Evolutionary conservation across 2,888 invertebrate genomes (phyloP).

Genomic region (Luperina nickerlii): DNA sequence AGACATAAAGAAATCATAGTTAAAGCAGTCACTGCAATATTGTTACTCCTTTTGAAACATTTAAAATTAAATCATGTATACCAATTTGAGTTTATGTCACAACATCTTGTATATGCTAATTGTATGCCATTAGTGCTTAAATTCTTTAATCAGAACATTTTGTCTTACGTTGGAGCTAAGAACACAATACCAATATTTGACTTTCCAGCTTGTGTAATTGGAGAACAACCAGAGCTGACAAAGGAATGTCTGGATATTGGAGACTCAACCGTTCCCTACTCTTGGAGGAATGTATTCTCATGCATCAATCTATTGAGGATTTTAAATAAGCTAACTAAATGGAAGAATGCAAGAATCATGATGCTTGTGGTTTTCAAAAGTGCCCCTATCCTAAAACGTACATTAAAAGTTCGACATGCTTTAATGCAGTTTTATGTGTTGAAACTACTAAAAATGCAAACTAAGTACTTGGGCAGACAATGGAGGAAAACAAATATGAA

Average conservation of each 20-base stretch:
- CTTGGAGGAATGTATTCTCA: conserved; percentile 99
- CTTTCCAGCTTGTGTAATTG: conserved; percentile 98
- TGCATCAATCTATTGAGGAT: conserved; percentile 99
- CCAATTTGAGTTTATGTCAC: conserved; percentile 99
- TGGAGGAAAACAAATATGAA: conserved; percentile 99
- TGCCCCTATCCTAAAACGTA: conserved; percentile 98
- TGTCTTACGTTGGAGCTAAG: conserved; percentile 98
- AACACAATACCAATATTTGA: conserved; percentile 98
- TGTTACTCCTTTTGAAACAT: conserved; percentile 98
- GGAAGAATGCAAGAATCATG: conserved; percentile 99
- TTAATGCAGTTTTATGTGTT: conserved; percentile 99
- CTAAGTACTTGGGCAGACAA: conserved; percentile 99
- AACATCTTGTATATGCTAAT: conserved; percentile 99
- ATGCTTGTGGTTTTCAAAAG: conserved; percentile 99
- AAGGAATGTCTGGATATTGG: conserved; percentile 97
- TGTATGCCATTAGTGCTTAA: conserved; percentile 99
- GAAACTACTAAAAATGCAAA: conserved; percentile 99
- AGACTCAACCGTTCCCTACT: conserved; percentile 94
- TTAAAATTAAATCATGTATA: conserved; percentile 99
- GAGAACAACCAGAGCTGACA: conserved; percentile 98
- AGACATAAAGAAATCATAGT: conserved; percentile 99
- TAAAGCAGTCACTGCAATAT: conserved; percentile 97
- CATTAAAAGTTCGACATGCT: conserved; percentile 98
- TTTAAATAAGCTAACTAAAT: conserved; percentile 99
- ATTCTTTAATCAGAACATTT: conserved; percentile 99